Percentiles rank a stretch among this genome's conserved stretches.
Evolutionary conservation across 1,140 invertebrate species (phyloP).

Genomic region (Metopolophium dirhodum): DNA sequence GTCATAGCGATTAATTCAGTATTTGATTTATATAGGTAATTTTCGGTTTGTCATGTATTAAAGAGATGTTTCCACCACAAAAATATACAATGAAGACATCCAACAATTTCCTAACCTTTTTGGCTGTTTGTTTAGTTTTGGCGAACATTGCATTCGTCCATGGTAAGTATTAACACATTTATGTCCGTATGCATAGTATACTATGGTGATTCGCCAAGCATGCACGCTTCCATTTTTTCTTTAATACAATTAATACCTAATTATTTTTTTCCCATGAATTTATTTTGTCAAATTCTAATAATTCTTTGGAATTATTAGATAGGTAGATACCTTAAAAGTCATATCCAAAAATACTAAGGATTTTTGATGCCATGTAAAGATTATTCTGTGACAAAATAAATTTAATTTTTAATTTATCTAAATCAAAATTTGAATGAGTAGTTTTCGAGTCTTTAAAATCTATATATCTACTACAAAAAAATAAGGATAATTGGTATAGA

Average conservation of each 20-base stretch:
- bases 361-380: background rate
- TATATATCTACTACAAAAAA: too few species aligned
- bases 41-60: background rate
- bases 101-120: background rate
- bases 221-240: background rate
- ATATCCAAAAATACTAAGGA: background rate
- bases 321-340: background rate
- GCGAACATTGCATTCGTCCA: background rate
- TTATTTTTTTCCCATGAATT: background rate
- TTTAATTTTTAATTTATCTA: too few species aligned
- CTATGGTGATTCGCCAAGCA: background rate
- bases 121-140: background rate
- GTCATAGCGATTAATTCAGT: background rate
- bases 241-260: background rate
- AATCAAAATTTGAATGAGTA: too few species aligned
- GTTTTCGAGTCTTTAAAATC: too few species aligned
- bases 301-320: background rate
- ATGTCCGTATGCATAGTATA: background rate
- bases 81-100: background rate
- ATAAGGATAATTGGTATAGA: too few species aligned
- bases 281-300: background rate
- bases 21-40: background rate
- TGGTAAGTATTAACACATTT: conserved; percentile 19
- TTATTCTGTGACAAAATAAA: too few species aligned
- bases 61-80: too few species aligned